Evolutionary conservation across 2,888 invertebrate genomes (phyloP), one percentile per base, ranked within the genome.

Genomic region (Nemurella pictetii): DNA sequence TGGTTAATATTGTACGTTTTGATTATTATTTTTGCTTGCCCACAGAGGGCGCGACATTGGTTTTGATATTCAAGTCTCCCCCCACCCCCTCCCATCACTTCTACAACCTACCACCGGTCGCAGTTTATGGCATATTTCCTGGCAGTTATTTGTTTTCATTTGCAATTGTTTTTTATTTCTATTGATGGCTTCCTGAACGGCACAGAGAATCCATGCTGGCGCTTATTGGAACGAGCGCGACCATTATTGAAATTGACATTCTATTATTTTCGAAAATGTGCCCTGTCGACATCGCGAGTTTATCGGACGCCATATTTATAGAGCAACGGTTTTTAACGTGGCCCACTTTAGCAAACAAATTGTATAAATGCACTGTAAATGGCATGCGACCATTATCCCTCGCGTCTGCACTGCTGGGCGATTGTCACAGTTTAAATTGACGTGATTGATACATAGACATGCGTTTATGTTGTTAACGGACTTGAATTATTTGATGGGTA

Each of bases 201-300:
- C 1, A 20, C 36, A 32, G 36, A n/a, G 75, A 75, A 20, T 20
- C 20, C 55, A 12, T 35, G 55, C 55, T 26, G 4, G 78, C 78
- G 78, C 30, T 78, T 78, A 78, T 78, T 78, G 78, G 78, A 78
- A n/a, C n/a, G 26, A n/a, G 29, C 78, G 28, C 28, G 28, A 72
- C 30, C 80, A 72, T 82, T 82, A 82, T 82, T 82, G 82, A 82
- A 82, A 72, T 82, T 82, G 82, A 36, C 82, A 82, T 82, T 82
- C 55, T 15, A 82, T 82, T 82, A 78, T 78, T 78, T 78, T 78
- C 20, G 55, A 55, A 30, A 78, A 78, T 27, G 75, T 26, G 7
- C 75, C 9, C 75, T 28, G 75, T 75, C 75, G 75, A 28, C 75
- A 28, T 75, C 27, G n/a, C n/a, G 28, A 78, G 28, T 78, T 29